Conservation (phyloP, 35 echinoderm and acorn worm species). For the Heliocidaris tuberculata region DNA sequence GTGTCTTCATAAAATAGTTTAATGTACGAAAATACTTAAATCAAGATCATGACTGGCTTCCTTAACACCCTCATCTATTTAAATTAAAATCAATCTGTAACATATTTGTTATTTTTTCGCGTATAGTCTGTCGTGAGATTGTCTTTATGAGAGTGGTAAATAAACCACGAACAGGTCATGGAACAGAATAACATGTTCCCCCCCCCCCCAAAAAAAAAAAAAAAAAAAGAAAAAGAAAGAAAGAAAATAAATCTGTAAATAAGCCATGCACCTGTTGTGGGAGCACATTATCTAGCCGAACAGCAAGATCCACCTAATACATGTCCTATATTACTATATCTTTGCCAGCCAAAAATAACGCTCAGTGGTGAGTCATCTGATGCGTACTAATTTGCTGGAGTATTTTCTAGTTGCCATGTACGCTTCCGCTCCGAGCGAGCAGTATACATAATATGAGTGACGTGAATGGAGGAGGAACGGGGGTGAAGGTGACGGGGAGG, state of each 20-base stretch:
- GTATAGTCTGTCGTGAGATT: too few species aligned
- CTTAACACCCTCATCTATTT: too few species aligned
- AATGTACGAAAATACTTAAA: too few species aligned
- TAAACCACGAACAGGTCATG: not conserved
- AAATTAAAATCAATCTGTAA: too few species aligned
- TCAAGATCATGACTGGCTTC: too few species aligned
- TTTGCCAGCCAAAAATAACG: not conserved
- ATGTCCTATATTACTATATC: not conserved
- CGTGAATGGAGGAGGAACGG: not conserved
- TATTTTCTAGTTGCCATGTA: constrained; percentile 9
- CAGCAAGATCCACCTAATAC: not conserved
- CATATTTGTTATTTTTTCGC: too few species aligned
- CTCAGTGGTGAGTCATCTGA: not conserved
- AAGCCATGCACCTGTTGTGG: not conserved
- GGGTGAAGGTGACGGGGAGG: not conserved
- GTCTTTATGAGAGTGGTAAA: too few species aligned
- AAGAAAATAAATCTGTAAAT: not conserved
- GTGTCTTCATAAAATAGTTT: too few species aligned
- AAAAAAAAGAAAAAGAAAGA: too few species aligned
- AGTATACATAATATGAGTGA: not conserved
- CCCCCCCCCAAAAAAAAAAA: too few species aligned
- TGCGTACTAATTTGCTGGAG: not conserved
- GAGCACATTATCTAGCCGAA: not conserved
- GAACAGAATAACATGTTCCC: not conserved
- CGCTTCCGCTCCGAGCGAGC: not conserved